Percentiles rank a stretch among this genome's conserved stretches.
phyloP scores from a whole-genome alignment of 2,888 invertebrate species.

The Leucophora obtusa region DNA sequence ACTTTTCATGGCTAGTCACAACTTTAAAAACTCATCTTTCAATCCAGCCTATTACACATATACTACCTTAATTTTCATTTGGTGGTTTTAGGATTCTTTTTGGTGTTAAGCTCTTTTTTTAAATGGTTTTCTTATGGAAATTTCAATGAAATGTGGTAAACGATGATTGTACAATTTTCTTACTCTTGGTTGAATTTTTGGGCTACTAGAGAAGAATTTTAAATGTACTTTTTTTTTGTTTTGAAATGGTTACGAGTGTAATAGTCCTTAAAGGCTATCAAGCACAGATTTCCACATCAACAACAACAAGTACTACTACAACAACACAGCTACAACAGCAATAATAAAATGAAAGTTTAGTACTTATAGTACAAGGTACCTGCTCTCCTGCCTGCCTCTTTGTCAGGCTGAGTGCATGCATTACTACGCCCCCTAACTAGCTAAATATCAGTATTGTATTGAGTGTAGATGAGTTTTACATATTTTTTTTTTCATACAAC shows the following conservation, averaged over 20 bases:
- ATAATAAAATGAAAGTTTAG: slow-evolving; percentile 37
- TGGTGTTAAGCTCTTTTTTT: slow-evolving; percentile 56
- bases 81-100: slow-evolving; percentile 35
- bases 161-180: slow-evolving; percentile 62
- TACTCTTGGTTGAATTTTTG: slow-evolving; percentile 54
- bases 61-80: slow-evolving; percentile 56
- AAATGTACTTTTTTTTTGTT: slow-evolving; percentile 28
- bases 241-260: slow-evolving; percentile 36
- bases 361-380: slow-evolving; percentile 26
- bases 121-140: slow-evolving; percentile 74
- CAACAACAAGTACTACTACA: slow-evolving; percentile 46
- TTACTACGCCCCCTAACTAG: slow-evolving; percentile 32
- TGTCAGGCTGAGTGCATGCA: slow-evolving; percentile 32
- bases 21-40: too few species aligned
- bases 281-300: slow-evolving; percentile 70
- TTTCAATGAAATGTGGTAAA: slow-evolving; percentile 70
- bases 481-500: neutral
- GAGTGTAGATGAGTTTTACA: slow-evolving; percentile 9
- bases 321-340: neutral
- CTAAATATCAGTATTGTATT: slow-evolving; percentile 22
- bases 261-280: slow-evolving; percentile 67
- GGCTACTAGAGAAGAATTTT: slow-evolving; percentile 57
- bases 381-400: slow-evolving; percentile 15
- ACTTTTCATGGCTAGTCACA: too few species aligned
- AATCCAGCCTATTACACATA: neutral